These are phyloP conservation scores for Rousettus leschenaultii DNA, from an alignment of 2,113 vertebrate species.

Conservation along the genomic window DNA sequence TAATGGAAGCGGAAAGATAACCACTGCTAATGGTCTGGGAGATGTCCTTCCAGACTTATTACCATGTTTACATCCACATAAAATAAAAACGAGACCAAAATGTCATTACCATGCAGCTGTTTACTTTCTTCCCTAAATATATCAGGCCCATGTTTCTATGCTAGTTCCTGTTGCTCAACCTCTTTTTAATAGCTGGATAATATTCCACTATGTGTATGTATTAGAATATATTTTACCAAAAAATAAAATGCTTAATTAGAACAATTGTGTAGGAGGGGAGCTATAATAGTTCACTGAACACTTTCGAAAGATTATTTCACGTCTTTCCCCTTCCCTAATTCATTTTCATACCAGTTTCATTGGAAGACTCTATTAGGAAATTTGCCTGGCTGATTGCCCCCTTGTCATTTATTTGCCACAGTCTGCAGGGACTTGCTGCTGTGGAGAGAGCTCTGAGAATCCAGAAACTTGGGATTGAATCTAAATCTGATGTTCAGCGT, in stretches of 20 bases:
- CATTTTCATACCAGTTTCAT: neutral
- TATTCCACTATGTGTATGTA: neutral
- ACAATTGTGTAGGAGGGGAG: neutral
- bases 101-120: too few species aligned
- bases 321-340: neutral
- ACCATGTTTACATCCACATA: neutral
- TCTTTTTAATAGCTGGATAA: neutral
- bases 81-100: neutral
- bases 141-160: neutral
- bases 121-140: neutral
- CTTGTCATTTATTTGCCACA: neutral
- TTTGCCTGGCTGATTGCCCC: neutral
- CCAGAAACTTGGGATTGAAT: neutral
- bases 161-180: neutral
- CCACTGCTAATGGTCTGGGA: neutral
- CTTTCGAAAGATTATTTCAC: neutral
- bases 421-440: neutral
- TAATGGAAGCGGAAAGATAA: neutral
- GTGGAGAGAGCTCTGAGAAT: neutral
- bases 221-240: neutral
- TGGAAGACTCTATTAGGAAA: neutral
- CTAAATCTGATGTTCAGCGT: neutral
- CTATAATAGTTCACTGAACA: neutral
- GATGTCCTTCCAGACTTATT: neutral
- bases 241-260: neutral